A percentile compares a stretch with the other conserved stretches of the same genome.
Evolutionary conservation across 2,113 vertebrate genomes (phyloP).

Genomic region (Brachirus orientalis): DNA sequence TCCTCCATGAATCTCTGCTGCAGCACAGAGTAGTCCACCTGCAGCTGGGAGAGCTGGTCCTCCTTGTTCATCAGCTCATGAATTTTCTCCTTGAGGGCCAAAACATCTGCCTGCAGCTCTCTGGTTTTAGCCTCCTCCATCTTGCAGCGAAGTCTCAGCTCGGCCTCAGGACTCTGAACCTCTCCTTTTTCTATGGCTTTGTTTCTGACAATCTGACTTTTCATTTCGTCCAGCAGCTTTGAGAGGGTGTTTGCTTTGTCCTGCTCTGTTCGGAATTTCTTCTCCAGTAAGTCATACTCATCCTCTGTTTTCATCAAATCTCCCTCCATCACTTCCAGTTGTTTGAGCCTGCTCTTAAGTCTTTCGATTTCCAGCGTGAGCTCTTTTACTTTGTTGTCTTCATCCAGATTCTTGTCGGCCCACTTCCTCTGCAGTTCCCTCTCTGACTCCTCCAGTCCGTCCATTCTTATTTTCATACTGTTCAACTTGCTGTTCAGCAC

Average conservation of each 20-base stretch:
- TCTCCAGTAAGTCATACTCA: constrained; percentile 93
- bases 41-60: constrained; percentile 94
- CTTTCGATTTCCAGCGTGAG: constrained; percentile 89
- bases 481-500: constrained; percentile 84
- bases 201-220: constrained; percentile 88
- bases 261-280: constrained; percentile 92
- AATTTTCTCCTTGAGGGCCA: constrained; percentile 96
- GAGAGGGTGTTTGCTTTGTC: constrained; percentile 92
- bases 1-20: constrained; percentile 90
- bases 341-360: constrained; percentile 90
- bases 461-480: constrained; percentile 85
- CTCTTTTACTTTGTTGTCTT: constrained; percentile 90
- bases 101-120: constrained; percentile 89
- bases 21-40: constrained; percentile 89
- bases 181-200: constrained; percentile 95
- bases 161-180: constrained; percentile 86
- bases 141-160: constrained; percentile 87
- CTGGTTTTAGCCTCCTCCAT: constrained; percentile 89
- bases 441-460: constrained; percentile 85
- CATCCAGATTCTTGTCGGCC: constrained; percentile 72
- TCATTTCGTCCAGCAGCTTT: constrained; percentile 91
- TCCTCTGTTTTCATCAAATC: constrained; percentile 98
- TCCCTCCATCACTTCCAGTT: constrained; percentile 93
- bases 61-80: constrained; percentile 98
- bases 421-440: constrained; percentile 81